Percentiles rank a stretch among this genome's conserved stretches.
phyloP scores from a whole-genome alignment of 2,797 vertebrate genomes.

The Ctenochaetus hawaiiensis region DNA sequence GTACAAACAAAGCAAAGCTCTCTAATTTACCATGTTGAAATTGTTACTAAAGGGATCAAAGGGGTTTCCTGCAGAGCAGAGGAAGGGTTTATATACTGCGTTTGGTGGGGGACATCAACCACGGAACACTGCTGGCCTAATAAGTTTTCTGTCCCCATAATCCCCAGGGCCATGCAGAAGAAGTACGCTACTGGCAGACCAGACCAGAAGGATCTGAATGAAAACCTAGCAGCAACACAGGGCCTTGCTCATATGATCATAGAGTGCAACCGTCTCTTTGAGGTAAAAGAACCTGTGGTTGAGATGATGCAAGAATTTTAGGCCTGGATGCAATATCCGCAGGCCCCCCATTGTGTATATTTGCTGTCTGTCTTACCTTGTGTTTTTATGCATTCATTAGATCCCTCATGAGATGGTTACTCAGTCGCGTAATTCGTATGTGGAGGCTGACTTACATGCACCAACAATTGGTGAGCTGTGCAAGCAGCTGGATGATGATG shows the following conservation, averaged over 20 bases:
- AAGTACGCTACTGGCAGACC: conserved; percentile 97
- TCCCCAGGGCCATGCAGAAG: conserved; percentile 93
- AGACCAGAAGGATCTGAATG: conserved; percentile 98
- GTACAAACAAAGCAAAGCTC: conserved; percentile 75
- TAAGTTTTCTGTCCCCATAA: conserved; percentile 39
- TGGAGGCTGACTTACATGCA: conserved; percentile 92
- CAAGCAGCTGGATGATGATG: conserved; percentile 90
- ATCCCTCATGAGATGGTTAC: conserved; percentile 95
- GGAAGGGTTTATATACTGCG: conserved; percentile 62
- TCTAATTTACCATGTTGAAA: conserved; percentile 74
- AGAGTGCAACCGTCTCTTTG: conserved; percentile 96
- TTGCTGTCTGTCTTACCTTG: conserved; percentile 31
- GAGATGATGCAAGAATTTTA: conserved; percentile 44
- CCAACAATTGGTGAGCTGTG: conserved; percentile 91
- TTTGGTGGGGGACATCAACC: conserved; percentile 48
- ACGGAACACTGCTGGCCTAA: conserved; percentile 46
- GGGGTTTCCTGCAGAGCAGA: conserved; percentile 56
- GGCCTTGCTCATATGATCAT: conserved; percentile 98
- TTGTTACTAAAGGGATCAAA: conserved; percentile 70
- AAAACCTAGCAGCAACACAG: conserved; percentile 96
- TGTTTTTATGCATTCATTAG: conserved; percentile 74
- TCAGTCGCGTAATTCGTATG: conserved; percentile 94
- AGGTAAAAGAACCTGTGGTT: conserved; percentile 83
- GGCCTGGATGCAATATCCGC: conserved; percentile 29
- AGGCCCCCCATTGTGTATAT: conserved; percentile 16